Percentiles rank a stretch among this genome's conserved stretches.
Evolutionary conservation across 1,140 invertebrate species (phyloP).

Genomic region (Cotesia chilonis): DNA sequence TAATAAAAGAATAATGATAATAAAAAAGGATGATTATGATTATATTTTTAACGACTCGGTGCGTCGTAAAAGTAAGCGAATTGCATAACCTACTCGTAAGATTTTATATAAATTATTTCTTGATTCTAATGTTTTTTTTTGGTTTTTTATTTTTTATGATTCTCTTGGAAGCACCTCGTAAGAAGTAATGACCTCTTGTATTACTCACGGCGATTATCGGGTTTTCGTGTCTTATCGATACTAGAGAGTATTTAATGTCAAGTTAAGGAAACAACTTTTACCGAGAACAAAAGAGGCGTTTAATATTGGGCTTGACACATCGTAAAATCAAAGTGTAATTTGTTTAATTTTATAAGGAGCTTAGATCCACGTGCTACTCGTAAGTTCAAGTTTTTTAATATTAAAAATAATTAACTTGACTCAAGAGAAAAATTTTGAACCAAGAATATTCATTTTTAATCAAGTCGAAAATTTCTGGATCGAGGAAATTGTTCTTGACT

Average conservation of each 20-base stretch:
- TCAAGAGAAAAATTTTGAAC: no score
- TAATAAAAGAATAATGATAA: slow-evolving; percentile 2
- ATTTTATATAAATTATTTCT: slow-evolving; percentile 8
- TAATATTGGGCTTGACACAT: no score
- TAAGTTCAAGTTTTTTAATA: no score
- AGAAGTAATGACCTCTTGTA: slow-evolving; percentile 13
- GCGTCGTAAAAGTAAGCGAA: slow-evolving; percentile 2
- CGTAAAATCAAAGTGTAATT: no score
- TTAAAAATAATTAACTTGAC: no score
- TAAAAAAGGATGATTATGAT: neutral
- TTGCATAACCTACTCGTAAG: slow-evolving; percentile 6
- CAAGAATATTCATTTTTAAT: no score
- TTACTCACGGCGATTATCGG: slow-evolving; percentile 32
- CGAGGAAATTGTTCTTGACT: no score
- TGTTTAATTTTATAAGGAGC: no score
- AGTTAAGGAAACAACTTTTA: slow-evolving; percentile 11
- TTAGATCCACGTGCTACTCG: no score
- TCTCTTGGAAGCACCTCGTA: neutral
- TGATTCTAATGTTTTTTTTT: neutral
- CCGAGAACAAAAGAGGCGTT: slow-evolving; percentile 4
- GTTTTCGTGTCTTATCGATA: slow-evolving; percentile 43
- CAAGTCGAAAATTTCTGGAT: no score
- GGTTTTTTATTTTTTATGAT: neutral
- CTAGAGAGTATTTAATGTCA: neutral
- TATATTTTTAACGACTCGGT: slow-evolving; percentile 10